phyloP scores from a whole-genome alignment of 2,113 vertebrate genomes.

The Copsychus sechellarum region DNA sequence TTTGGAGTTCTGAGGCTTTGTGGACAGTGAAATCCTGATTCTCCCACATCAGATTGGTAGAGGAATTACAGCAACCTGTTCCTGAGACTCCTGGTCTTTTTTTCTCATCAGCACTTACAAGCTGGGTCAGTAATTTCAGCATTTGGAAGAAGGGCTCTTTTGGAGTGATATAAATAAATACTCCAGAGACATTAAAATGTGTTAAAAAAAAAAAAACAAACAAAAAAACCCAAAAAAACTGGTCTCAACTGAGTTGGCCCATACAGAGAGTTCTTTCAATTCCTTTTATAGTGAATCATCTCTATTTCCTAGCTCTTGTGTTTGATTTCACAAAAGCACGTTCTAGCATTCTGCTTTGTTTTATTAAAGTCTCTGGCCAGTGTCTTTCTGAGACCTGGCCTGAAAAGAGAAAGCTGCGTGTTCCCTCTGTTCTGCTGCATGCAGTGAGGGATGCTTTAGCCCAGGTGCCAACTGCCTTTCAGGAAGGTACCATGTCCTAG shows the following conservation, averaged over 20 bases:
- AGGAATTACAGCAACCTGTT: neutral
- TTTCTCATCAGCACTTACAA: neutral
- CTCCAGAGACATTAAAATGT: neutral
- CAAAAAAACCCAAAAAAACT: neutral
- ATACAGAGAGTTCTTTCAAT: neutral
- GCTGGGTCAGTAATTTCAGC: neutral
- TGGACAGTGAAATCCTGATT: neutral
- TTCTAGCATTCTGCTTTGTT: neutral
- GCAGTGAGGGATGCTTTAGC: neutral
- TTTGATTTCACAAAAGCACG: neutral
- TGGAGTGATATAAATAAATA: neutral
- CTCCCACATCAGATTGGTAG: neutral
- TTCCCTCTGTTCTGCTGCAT: neutral
- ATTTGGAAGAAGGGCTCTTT: neutral
- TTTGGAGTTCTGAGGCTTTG: neutral
- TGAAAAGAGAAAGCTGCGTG: neutral
- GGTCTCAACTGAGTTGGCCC: neutral
- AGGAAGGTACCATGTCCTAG: neutral
- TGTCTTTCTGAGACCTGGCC: neutral
- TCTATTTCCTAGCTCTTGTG: neutral
- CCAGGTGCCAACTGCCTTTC: neutral
- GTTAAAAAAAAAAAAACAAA: neutral
- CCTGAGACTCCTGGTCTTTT: neutral
- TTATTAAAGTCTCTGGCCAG: neutral
- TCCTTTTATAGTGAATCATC: neutral